Evolutionary conservation across 2,888 invertebrate genomes (phyloP).

Genomic region (Hedychridium roseum): DNA sequence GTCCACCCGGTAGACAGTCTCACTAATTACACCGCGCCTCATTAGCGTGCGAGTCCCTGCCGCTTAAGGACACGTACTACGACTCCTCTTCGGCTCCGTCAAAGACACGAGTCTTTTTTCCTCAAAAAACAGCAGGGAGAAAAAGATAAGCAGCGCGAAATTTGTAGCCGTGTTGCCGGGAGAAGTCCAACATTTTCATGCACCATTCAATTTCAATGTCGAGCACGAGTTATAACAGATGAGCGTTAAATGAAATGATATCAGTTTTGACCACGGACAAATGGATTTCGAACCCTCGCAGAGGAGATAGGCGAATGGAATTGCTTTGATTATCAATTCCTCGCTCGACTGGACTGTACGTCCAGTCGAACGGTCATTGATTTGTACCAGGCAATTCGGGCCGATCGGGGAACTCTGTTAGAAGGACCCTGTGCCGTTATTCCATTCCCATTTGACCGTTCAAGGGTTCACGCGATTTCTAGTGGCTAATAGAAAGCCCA

Average conservation of each 20-base stretch:
- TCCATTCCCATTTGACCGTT: constrained; percentile 29
- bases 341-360: constrained; percentile 33
- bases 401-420: constrained; percentile 45
- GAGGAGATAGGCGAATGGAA: too few relatives aligned
- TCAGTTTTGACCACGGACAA: too few relatives aligned
- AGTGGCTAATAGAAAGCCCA: constrained; percentile 43
- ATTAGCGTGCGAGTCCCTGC: constrained; percentile 57
- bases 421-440: constrained; percentile 19
- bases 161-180: too few relatives aligned
- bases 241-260: too few relatives aligned
- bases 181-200: too few relatives aligned
- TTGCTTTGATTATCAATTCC: constrained; percentile 47
- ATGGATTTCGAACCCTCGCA: too few relatives aligned
- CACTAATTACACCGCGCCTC: constrained; percentile 63
- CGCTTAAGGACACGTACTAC: constrained; percentile 53
- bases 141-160: constrained; percentile 21
- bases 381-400: constrained; percentile 29
- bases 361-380: constrained; percentile 14
- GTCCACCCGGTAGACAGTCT: constrained; percentile 59
- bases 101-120: constrained; percentile 51
- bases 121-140: constrained; percentile 4
- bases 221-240: too few relatives aligned
- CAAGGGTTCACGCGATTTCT: constrained; percentile 35
- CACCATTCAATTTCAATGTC: too few relatives aligned
- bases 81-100: constrained; percentile 52